Evolutionary conservation across 2,797 vertebrate species (phyloP).

Genomic region (Arctocebus calabarensis): DNA sequence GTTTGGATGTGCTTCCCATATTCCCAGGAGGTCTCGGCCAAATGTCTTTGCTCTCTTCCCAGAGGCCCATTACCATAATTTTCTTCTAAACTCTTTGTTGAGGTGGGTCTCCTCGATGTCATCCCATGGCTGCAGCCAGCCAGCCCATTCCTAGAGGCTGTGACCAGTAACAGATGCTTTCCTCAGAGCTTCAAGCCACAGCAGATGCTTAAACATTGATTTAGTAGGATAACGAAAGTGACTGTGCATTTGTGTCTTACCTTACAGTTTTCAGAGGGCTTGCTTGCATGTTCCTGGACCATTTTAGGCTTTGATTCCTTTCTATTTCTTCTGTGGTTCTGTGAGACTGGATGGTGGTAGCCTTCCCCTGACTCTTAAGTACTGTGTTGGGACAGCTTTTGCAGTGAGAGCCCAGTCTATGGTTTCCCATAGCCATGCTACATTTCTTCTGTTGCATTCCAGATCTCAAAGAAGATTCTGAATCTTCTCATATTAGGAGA

Average conservation of each 20-base stretch:
- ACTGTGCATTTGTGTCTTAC: slow-evolving; percentile 10
- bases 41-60: slow-evolving; percentile 67
- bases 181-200: slow-evolving; percentile 6
- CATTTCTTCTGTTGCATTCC: not conserved
- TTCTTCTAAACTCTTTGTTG: slow-evolving; percentile 61
- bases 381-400: not conserved
- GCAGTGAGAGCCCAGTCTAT: not conserved
- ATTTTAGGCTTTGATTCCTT: not conserved
- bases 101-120: slow-evolving; percentile 42
- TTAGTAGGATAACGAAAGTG: not conserved
- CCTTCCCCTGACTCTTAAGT: not conserved
- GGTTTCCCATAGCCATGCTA: not conserved
- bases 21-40: slow-evolving; percentile 18
- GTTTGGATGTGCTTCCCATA: slow-evolving; percentile 10
- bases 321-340: not conserved
- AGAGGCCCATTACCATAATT: slow-evolving; percentile 73
- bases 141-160: not conserved
- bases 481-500: not conserved
- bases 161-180: slow-evolving; percentile 44
- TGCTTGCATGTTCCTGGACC: not conserved
- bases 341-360: not conserved
- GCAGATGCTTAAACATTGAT: slow-evolving; percentile 30
- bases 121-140: slow-evolving; percentile 18
- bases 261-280: not conserved
- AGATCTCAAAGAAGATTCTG: not conserved